Base-by-base conservation (phyloP, 2,888 invertebrate genomes). In the Eilema depressum region DNA sequence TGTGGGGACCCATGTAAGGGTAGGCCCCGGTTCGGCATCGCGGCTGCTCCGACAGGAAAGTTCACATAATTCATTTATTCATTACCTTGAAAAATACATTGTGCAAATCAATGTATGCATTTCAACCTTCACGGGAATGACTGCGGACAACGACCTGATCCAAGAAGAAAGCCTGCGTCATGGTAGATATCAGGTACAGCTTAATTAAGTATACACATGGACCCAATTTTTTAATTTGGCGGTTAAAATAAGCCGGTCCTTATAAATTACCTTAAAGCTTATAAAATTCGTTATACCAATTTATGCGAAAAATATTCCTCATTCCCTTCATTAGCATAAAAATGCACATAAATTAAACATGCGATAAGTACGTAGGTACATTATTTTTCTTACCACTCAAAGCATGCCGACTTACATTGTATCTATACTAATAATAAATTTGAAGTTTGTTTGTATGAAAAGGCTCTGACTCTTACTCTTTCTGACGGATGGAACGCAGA, bases 261-360 rank as follows among this genome's bases (percentile, higher is more conserved):
- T 14, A 60, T 26, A 60, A 60, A 67, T 61, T 61, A 41, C 30
- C 47, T 41, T 26, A 66, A 47, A 60, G 57, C n/a, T 64, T 17
- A 64, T 33, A 33, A 33, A 26, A 53, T 63, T 70, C 28, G 57
- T 60, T 17, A 57, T 67, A 63, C 57, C 26, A 62, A 62, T 67
- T 67, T 47, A 63, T 66, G 63, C 59, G 57, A 57, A 69, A 63
- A 60, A 60, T 63, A 69, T 66, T 69, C 69, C 17, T 63, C 66
- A 56, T 60, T 28, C 57, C 37, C 57, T 63, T 47, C 33, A 66
- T 66, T 66, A 63, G 7, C 70, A 70, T 70, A 67, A 70, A 71
- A 71, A 53, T 63, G 67, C 63, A 66, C 28, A 41, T 63, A 25
- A 37, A 41, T 63, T 63, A 41, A 63, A 63, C 37, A 63, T 41